Evolutionary conservation across 2,797 vertebrate genomes (phyloP), one percentile per base, ranked within the genome.

Genomic region (Sebastes ruberrimus): DNA sequence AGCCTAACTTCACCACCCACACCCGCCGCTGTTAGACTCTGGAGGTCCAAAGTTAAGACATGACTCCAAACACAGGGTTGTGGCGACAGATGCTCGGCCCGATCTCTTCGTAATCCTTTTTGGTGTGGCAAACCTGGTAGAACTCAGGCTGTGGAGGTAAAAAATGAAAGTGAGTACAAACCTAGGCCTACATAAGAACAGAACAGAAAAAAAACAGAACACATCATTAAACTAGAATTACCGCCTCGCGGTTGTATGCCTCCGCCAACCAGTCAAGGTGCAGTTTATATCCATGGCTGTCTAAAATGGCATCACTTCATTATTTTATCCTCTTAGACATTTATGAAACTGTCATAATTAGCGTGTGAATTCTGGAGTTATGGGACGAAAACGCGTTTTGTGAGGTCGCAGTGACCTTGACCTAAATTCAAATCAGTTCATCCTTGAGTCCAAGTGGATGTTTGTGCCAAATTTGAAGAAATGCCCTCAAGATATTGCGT

Each of bases 51-150:
- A 94, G 89, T 96, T 98, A 98, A 85, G 96, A 98, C 97, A 98
- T 98, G 89, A 98, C 97, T 91, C 97, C 97, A 84, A 98, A 98
- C 90, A 98, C 97, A 38, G 97, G 97, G 92, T 98, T 98, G 95
- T 98, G 97, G 94, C 97, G 97, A 95, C 97, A 98, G 95, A 98
- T 98, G 95, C 97, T 98, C 87, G 97, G 97, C 88, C 97, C 97
- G 72, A 97, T 97, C 95, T 98, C 97, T 92, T 98, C 97, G 90
- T 98, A 98, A 91, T 98, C 97, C 92, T 98, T 98, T 95, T 98
- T 98, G 96, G 97, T 98, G 95, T 98, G 97, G 95, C 97, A 98
- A 82, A 98, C 97, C 96, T 98, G 97, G 96, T 98, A 98, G 94
- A 98, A 98, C 93, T 98, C 97, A 62, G 97, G 97, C 97, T 98